Conservation (phyloP, 2,797 vertebrate species). For the Limosa lapponica region DNA sequence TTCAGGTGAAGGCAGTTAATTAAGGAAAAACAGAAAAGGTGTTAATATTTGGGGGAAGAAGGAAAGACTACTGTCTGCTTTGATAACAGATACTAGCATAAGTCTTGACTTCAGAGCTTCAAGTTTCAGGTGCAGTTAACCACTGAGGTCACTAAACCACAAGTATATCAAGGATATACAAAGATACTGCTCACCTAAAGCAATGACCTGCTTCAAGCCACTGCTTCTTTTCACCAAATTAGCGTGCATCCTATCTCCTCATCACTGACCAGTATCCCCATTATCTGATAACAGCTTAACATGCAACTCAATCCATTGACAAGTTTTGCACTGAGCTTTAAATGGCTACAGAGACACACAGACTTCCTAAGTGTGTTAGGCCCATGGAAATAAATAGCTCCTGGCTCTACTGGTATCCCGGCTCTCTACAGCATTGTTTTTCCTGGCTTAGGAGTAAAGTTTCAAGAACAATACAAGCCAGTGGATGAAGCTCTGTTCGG, state of each 20-base stretch:
- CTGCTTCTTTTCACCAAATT: background rate
- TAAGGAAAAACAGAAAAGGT: background rate
- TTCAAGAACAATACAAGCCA: background rate
- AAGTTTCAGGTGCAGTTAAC: background rate
- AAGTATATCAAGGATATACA: background rate
- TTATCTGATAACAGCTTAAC: background rate
- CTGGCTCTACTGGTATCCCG: background rate
- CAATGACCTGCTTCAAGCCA: conserved; percentile 12
- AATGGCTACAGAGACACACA: background rate
- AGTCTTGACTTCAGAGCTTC: background rate
- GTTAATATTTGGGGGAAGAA: background rate
- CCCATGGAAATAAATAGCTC: conserved; percentile 38
- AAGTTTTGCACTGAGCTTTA: conserved; percentile 36
- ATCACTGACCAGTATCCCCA: background rate
- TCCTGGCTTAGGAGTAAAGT: conserved; percentile 8
- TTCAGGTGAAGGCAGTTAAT: background rate
- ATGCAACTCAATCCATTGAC: background rate
- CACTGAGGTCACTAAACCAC: background rate
- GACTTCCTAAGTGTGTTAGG: background rate
- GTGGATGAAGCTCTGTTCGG: background rate
- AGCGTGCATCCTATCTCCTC: background rate
- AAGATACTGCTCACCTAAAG: background rate
- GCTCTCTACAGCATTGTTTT: conserved; percentile 14
- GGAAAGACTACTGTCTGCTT: background rate
- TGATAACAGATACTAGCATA: background rate